Base-by-base conservation (phyloP, 2,888 invertebrate species). In the Phaonia tiefii region DNA sequence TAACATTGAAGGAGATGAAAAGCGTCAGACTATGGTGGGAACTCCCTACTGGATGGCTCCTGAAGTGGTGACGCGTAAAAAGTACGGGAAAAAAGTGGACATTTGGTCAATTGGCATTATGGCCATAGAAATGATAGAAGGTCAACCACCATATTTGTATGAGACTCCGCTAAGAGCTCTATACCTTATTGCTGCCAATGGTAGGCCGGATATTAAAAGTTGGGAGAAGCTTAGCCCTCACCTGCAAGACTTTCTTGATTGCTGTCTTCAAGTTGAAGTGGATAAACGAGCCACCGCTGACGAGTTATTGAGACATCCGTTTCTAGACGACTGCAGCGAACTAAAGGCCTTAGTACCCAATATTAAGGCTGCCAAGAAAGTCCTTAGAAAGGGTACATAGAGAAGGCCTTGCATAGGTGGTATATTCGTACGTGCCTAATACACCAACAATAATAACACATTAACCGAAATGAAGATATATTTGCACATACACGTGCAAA, bases 71-170 rank as follows among this genome's bases (percentile, higher is more conserved):
- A 97, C 96, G 0, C 92, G 98, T 82, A 97, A 98, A 88, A 96
- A 97, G 86, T 98, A 98, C 86, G 98, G 98, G 10, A 97, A 97
- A 88, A 97, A 97, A 86, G 95, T 98, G 0, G 98, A 98, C 88
- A 96, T 97, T 46, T 97, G 98, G 98, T 97, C 97, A 0, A 92
- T 99, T 75, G 98, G 98, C n/a, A 99, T 99, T 82, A 98, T 99
- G 98, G 97, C 97, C 0, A 97, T 99, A 75, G 91, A 91, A 85
- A 97, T 97, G 97, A 95, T 99, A 69, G 98, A 98, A 89, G 99
- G 99, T 0, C 97, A 98, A 88, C 99, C 99, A 0, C 99, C 99
- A 0, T 99, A 99, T 89, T 93, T 99, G 90, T 96, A 97, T 87
- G 99, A 99, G 90, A 96, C 98, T 0, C 98, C 98, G 0, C 90